A percentile compares a stretch with the other conserved stretches of the same genome.
These are phyloP conservation scores for Lypha dubia DNA, from an alignment of 2,888 invertebrate genomes.

Conservation along the genomic window DNA sequence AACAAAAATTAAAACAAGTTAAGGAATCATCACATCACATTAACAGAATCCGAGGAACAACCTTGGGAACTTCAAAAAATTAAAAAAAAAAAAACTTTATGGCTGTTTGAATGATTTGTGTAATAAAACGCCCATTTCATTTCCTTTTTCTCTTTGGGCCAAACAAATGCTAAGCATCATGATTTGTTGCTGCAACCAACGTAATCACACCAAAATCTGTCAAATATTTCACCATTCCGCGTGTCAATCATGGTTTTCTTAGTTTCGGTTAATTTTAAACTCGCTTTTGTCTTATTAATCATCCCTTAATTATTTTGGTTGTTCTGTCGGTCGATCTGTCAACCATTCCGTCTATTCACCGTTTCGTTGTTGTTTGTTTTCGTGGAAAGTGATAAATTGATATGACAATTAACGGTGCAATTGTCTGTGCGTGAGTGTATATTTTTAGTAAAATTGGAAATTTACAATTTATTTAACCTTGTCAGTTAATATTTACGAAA, in stretches of 20 bases:
- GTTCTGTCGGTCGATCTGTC: background rate
- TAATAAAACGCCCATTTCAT: constrained; percentile 45
- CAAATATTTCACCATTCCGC: constrained; percentile 15
- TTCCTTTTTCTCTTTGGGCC: background rate
- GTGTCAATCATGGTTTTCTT: constrained; percentile 9
- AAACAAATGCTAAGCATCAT: constrained; percentile 54
- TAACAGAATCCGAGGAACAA: background rate
- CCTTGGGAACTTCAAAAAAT: constrained; percentile 60
- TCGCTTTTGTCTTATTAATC: constrained; percentile 34
- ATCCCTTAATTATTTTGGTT: constrained; percentile 40
- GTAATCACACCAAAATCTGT: constrained; percentile 13
- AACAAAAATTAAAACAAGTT: constrained; percentile 29
- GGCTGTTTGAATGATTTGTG: constrained; percentile 16
- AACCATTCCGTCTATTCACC: background rate
- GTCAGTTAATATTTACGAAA: constrained; percentile 33
- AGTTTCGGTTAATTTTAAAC: constrained; percentile 5
- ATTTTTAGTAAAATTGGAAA: background rate
- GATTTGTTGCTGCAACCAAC: constrained; percentile 24
- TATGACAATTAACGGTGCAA: constrained; percentile 59
- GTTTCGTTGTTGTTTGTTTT: constrained; percentile 26
- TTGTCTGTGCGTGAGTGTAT: constrained; percentile 7
- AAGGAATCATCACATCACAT: constrained; percentile 1
- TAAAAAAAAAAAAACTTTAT: constrained; percentile 6
- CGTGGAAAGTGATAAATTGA: constrained; percentile 54
- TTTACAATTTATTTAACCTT: constrained; percentile 38